Base-by-base conservation (phyloP, 2,888 invertebrate genomes). In the Chaitophorus viminalis region DNA sequence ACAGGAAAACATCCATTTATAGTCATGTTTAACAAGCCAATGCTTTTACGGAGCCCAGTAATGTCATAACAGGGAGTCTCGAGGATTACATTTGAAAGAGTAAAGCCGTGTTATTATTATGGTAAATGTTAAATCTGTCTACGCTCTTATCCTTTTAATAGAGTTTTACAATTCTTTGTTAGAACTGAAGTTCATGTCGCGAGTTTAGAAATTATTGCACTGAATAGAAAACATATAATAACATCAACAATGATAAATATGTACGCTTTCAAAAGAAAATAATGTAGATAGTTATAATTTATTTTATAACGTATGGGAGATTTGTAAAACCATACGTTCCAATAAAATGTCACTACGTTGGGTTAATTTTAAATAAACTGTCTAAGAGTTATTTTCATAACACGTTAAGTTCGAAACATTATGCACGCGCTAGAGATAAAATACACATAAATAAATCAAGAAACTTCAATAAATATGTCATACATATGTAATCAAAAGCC, bases 11-110 rank as follows among this genome's bases (percentile, higher is more conserved):
- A 33, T n/a, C 31, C 31, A 72, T n/a, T 52, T 52, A 17, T 3
- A 4, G 46, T 82, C 17, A 18, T 82, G 72, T 82, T 33, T 18
- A 33, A 82, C 52, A 82, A 72, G 52, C 33, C 33, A 33, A 82
- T 72, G 82, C 52, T 82, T 72, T 82, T 82, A 82, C n/a, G 18
- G 72, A n/a, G 52, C 3, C 5, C 17, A n/a, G 8, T 4, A 72
- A 31, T 72, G 52, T 17, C 54, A 60, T 74, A 54, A 74, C 18
- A 17, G 36, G 4, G 52, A 72, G 54, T 74, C 33, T 11, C 11
- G 6, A 36, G 54, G 36, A 54, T 54, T n/a, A 18, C 31, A 21
- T 74, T 29, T 3, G 52, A 82, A 72, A 25, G 25, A 52, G 65
- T 82, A 8, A 65, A 65, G 21, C 60, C 60, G 60, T 60, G 60